Evolutionary conservation across 2,888 invertebrate genomes (phyloP).

Genomic region (Pheosia tremula): DNA sequence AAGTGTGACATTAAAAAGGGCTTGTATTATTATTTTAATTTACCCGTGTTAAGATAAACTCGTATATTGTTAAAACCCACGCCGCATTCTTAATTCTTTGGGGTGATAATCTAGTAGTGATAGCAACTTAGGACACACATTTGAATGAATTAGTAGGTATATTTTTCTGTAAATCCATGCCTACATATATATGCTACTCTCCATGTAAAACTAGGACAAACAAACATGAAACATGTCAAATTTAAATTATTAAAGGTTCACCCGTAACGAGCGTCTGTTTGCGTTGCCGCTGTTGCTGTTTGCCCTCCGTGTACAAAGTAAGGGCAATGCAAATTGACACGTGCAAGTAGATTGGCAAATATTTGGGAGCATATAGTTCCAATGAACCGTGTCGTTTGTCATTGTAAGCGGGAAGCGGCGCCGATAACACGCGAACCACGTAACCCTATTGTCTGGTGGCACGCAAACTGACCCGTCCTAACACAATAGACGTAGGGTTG

Average conservation of each 20-base stretch:
- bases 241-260: not conserved
- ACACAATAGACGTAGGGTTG: constrained; percentile 4
- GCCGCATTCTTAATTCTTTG: constrained; percentile 1
- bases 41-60: not conserved
- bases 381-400: not conserved
- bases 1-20: too few species aligned
- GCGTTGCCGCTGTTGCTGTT: not conserved
- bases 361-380: not conserved
- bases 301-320: not conserved
- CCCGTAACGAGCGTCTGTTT: constrained; percentile 2
- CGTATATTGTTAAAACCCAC: not conserved
- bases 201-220: too few species aligned
- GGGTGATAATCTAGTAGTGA: constrained; percentile 1
- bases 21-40: not conserved
- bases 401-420: not conserved
- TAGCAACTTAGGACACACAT: not conserved
- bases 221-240: not conserved
- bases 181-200: too few species aligned
- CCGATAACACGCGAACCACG: not conserved
- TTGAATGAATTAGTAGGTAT: too few species aligned
- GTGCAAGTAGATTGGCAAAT: not conserved
- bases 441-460: not conserved
- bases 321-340: constrained; percentile 3
- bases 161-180: too few species aligned
- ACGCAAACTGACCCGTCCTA: constrained; percentile 7